Base-by-base conservation (phyloP, 1,140 invertebrate genomes). In the Zaprionus capensis region DNA sequence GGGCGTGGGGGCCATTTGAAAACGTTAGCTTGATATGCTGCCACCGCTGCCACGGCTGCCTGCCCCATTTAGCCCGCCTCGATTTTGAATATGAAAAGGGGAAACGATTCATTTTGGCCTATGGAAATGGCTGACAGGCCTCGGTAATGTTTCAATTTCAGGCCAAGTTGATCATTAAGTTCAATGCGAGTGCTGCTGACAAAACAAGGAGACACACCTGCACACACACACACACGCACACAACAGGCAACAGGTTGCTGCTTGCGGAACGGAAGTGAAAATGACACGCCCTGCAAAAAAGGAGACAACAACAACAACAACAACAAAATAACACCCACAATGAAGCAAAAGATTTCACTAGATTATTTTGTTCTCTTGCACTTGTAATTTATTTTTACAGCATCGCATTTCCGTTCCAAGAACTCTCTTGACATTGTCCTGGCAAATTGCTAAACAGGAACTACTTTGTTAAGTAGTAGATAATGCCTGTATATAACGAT, bases 31-130 rank as follows among this genome's bases (percentile, higher is more conserved):
- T 78, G 63, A 76, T 79, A 55, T 68, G 64, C 24, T 44, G 34
- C 44, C 26, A n/a, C 22, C 22, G 34, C 15, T 67, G 34, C 36
- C 6, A 15, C 9, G 12, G 34, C 26, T 28, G 63, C 58, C 17
- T 51, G 57, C 67, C 67, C 56, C 38, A 59, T 28, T 51, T 51
- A 22, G 51, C 41, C 70, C 44, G 75, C 64, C 68, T 62, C 26
- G 58, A 77, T 77, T 73, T 77, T 77, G 73, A 77, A 77, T 77
- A 77, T 77, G 75, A 77, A 73, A 85, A 34, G 31, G 31, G 82
- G 82, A 86, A 85, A 76, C 82, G 70, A 85, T 85, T 84, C 81
- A 70, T 85, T 85, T 85, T 82, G 59, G 78, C 78, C 53, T 71
- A 66, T 78, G 75, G 66, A 85, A 81, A 85, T 78, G 82, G 53